Conservation (phyloP, 2,888 invertebrate species). For the Cryptus viduatorius region DNA sequence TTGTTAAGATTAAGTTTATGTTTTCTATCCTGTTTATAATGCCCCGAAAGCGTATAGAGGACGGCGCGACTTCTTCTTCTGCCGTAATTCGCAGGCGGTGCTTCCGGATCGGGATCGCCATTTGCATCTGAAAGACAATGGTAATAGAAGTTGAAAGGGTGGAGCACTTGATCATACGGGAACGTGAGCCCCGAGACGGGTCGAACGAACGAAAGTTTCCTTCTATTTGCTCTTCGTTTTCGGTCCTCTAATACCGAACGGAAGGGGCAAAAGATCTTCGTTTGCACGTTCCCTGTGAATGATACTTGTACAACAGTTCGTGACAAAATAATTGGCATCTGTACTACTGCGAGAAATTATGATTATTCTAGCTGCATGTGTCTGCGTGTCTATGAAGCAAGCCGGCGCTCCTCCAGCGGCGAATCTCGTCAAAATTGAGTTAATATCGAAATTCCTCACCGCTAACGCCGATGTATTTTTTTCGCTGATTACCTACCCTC, state of each 20-base stretch:
- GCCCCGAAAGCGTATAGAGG: conserved; percentile 98
- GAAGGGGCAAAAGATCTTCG: conserved; percentile 23
- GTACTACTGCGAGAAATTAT: conserved; percentile 14
- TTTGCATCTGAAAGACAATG: conserved; percentile 90
- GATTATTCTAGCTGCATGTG: not conserved
- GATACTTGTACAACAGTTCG: conserved; percentile 25
- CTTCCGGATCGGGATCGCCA: conserved; percentile 90
- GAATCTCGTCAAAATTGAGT: not conserved
- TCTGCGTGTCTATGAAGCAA: not conserved
- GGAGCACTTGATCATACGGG: not conserved
- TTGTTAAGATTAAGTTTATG: conserved; percentile 97
- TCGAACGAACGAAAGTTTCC: conserved; percentile 23
- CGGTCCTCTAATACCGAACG: conserved; percentile 14
- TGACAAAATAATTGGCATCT: conserved; percentile 39
- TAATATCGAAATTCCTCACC: not conserved
- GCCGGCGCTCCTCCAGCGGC: not conserved
- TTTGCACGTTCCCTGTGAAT: conserved; percentile 9
- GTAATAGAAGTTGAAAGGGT: not conserved
- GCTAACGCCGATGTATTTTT: not conserved
- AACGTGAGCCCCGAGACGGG: not conserved
- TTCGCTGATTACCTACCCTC: not conserved
- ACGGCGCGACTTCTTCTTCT: conserved; percentile 97
- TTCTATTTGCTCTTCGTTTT: not conserved
- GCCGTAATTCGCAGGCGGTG: conserved; percentile 95
- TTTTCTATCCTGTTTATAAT: conserved; percentile 98